Conservation (phyloP, 2,113 vertebrate genomes). For the Helogale parvula region DNA sequence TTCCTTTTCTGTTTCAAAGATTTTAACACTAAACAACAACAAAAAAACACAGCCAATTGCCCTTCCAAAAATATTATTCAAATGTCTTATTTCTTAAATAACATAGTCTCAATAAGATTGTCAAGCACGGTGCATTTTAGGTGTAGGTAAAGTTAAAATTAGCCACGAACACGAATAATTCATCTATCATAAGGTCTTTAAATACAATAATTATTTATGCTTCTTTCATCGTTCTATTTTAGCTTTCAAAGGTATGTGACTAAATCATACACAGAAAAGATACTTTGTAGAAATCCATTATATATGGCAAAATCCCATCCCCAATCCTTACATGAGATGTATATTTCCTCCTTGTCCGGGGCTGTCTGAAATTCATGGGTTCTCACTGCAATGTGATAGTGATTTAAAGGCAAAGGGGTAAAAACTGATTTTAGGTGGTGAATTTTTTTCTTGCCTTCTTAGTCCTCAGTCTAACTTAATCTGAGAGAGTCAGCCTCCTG, state of each 20-base stretch:
- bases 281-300: conserved; percentile 23
- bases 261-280: neutral
- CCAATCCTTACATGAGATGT: neutral
- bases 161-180: neutral
- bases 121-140: neutral
- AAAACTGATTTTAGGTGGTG: neutral
- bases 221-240: conserved; percentile 31
- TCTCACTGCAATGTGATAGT: neutral
- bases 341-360: neutral
- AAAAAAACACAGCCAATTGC: neutral
- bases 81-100: conserved; percentile 47
- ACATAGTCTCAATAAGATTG: neutral
- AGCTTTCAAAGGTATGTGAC: neutral
- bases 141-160: conserved; percentile 43
- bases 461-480: neutral
- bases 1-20: conserved; percentile 10
- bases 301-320: neutral
- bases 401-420: neutral
- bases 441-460: neutral
- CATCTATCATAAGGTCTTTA: neutral
- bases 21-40: neutral
- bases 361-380: neutral
- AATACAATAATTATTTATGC: neutral
- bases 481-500: neutral
- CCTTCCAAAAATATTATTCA: conserved; percentile 41